phyloP scores from a whole-genome alignment of 2,113 vertebrate genomes.

The Tetraodon nigroviridis region DNA sequence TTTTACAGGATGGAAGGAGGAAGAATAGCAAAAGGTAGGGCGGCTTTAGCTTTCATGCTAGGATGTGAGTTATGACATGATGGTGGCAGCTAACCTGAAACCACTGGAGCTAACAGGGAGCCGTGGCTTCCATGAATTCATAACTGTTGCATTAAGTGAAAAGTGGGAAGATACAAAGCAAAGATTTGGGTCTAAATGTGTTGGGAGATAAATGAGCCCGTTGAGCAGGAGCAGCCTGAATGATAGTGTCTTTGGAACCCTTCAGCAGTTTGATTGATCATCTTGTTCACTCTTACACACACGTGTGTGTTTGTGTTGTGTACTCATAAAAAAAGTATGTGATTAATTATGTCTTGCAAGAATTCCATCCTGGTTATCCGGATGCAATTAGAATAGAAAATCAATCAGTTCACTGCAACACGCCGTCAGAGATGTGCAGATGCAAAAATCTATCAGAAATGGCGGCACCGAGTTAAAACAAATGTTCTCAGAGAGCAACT shows the following conservation, averaged over 20 bases:
- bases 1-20: conserved; percentile 11
- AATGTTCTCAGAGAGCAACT: no score
- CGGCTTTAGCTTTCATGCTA: conserved; percentile 34
- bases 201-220: conserved; percentile 66
- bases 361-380: conserved; percentile 35
- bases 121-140: conserved; percentile 20
- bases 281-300: conserved; percentile 10
- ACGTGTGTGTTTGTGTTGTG: conserved; percentile 10
- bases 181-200: conserved; percentile 60
- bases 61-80: conserved; percentile 41
- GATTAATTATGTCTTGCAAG: conserved; percentile 58
- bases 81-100: conserved; percentile 33
- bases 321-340: conserved; percentile 32
- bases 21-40: conserved; percentile 3
- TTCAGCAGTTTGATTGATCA: conserved; percentile 59
- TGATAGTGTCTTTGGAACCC: conserved; percentile 44
- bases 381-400: conserved; percentile 54
- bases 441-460: background rate
- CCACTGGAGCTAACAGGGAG: conserved; percentile 50
- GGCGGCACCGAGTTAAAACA: no score
- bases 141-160: conserved; percentile 67
- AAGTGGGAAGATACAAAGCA: conserved; percentile 60
- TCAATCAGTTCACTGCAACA: conserved; percentile 6
- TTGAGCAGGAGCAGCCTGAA: conserved; percentile 44
- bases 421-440: conserved; percentile 5